These are phyloP conservation scores for Noctua pronuba DNA, from an alignment of 2,888 invertebrate genomes.

Conservation along the genomic window DNA sequence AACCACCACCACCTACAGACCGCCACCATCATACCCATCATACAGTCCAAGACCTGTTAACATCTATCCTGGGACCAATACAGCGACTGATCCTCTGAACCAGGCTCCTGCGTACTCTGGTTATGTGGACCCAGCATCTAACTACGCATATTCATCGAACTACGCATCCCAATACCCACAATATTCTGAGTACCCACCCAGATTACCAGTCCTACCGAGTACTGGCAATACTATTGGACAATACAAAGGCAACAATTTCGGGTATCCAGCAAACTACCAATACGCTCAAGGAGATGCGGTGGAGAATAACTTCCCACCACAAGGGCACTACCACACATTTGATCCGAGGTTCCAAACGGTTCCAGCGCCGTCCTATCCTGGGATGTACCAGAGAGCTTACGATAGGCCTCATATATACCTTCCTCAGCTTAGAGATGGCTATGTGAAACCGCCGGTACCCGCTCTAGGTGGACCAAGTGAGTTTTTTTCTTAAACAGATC, in stretches of 20 bases:
- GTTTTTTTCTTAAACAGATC: conserved; percentile 24
- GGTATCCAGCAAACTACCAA: conserved; percentile 44
- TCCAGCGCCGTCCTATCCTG: conserved; percentile 58
- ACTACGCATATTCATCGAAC: conserved; percentile 41
- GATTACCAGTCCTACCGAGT: conserved; percentile 27
- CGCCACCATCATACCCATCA: conserved; percentile 28
- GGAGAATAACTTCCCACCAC: conserved; percentile 26
- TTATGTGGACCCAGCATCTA: conserved; percentile 27
- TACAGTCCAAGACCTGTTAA: conserved; percentile 41
- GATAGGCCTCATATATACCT: conserved; percentile 45
- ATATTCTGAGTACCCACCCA: conserved; percentile 32
- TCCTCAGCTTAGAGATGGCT: conserved; percentile 33
- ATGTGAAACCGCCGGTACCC: conserved; percentile 20
- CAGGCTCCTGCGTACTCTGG: conserved; percentile 22
- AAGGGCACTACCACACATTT: conserved; percentile 38
- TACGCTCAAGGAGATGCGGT: conserved; percentile 32
- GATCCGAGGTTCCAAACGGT: conserved; percentile 53
- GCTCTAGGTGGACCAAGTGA: conserved; percentile 46
- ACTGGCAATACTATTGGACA: conserved; percentile 19
- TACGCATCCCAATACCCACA: conserved; percentile 43
- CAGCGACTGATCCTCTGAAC: conserved; percentile 25
- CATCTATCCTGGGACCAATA: conserved; percentile 38
- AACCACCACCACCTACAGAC: conserved; percentile 41
- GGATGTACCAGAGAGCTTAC: conserved; percentile 59
- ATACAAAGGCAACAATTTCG: conserved; percentile 37